Evolutionary conservation across 2,797 vertebrate genomes (phyloP).

Genomic region (Phoxinus dragarum): DNA sequence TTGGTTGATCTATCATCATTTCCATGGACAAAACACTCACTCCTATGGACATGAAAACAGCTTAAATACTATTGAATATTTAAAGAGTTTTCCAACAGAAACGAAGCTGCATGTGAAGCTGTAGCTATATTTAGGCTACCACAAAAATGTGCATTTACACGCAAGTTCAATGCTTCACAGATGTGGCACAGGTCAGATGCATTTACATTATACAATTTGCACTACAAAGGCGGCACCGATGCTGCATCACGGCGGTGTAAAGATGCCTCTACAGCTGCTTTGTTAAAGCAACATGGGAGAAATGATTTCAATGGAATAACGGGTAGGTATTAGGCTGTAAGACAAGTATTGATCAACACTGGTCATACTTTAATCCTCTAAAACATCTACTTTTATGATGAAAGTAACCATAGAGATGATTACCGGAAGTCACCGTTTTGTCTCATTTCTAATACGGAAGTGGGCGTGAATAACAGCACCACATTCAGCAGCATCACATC

Average conservation of each 20-base stretch:
- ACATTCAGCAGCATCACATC: constrained; percentile 30
- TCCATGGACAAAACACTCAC: neutral
- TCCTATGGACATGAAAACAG: neutral
- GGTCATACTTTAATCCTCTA: neutral
- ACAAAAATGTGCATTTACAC: neutral
- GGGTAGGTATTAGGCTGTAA: neutral
- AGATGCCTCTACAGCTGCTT: neutral
- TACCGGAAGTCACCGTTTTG: constrained; percentile 41
- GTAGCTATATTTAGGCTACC: neutral
- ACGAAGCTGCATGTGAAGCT: neutral
- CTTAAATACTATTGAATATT: neutral
- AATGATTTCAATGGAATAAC: neutral
- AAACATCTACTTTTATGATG: neutral
- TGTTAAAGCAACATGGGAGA: neutral
- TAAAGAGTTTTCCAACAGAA: neutral
- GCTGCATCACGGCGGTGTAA: neutral
- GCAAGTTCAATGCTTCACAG: neutral
- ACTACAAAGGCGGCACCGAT: neutral
- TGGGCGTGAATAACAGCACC: constrained; percentile 20
- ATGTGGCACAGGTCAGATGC: neutral
- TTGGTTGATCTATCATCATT: neutral
- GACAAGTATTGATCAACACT: neutral
- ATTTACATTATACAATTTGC: neutral
- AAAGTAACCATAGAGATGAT: neutral
- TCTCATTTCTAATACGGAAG: constrained; percentile 30